Conservation (phyloP, 1,140 invertebrate species). For the Pinna nobilis region DNA sequence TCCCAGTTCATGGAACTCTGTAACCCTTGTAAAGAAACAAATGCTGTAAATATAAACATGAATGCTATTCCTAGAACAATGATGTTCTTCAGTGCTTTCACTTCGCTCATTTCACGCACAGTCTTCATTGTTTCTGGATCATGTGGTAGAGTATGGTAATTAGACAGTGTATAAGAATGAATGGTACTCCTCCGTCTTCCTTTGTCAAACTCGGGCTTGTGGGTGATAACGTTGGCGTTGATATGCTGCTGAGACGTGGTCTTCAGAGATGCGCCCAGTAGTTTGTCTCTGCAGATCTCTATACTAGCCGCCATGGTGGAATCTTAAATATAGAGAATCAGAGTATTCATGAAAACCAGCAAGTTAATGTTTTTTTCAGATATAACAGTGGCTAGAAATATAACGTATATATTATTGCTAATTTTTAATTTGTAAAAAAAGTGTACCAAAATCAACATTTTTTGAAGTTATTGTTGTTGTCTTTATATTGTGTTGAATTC, state of each 20-base stretch:
- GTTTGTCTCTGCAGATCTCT: constrained; percentile 24
- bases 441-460: too few species aligned
- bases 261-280: constrained; percentile 14
- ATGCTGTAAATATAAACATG: constrained; percentile 71
- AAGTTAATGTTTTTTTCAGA: too few species aligned
- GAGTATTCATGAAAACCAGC: too few species aligned
- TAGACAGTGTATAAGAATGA: constrained; percentile 64
- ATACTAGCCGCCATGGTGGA: constrained; percentile 10
- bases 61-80: constrained; percentile 69
- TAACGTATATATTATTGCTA: too few species aligned
- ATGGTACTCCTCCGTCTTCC: constrained; percentile 61
- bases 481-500: too few species aligned
- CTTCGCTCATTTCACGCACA: constrained; percentile 58
- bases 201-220: constrained; percentile 43
- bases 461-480: too few species aligned
- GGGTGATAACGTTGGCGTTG: constrained; percentile 25
- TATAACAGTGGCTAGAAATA: too few species aligned
- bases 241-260: constrained; percentile 13
- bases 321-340: too few species aligned
- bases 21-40: constrained; percentile 69
- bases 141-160: constrained; percentile 65
- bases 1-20: constrained; percentile 70
- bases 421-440: too few species aligned
- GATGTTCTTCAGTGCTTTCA: constrained; percentile 67
- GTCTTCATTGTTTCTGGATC: constrained; percentile 52